Percentiles rank a stretch among this genome's conserved stretches.
These are phyloP conservation scores for Acestrorhynchus altus DNA, from an alignment of 2,797 vertebrate genomes.

Conservation along the genomic window DNA sequence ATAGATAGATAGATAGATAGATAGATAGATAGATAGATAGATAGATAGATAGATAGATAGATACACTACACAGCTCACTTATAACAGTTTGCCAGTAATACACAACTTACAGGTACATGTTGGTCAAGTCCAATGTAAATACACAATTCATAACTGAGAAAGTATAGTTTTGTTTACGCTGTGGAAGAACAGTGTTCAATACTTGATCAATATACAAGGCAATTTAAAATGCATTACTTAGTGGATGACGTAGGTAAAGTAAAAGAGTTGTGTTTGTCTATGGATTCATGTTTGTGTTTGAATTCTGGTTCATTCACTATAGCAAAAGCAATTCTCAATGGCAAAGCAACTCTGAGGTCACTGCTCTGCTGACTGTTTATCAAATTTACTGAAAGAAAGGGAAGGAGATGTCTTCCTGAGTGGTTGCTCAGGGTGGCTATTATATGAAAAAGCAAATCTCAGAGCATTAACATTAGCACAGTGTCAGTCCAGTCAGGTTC, in stretches of 20 bases:
- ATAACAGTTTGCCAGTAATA: background rate
- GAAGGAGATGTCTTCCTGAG: too few species aligned
- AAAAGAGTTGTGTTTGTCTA: background rate
- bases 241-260: background rate
- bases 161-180: constrained; percentile 10
- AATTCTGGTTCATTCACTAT: background rate
- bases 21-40: too few species aligned
- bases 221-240: background rate
- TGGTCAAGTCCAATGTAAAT: background rate
- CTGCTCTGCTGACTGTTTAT: background rate
- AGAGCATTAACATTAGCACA: background rate
- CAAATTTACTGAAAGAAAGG: background rate
- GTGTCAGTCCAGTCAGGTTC: background rate
- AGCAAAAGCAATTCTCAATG: background rate
- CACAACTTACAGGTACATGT: background rate
- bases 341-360: background rate
- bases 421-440: background rate
- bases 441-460: background rate
- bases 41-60: too few species aligned
- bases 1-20: too few species aligned
- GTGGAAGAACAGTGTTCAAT: background rate
- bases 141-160: background rate
- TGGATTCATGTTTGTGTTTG: background rate
- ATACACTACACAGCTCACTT: too few species aligned
- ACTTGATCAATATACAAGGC: background rate